Percentiles rank a stretch among this genome's conserved stretches.
These are phyloP conservation scores for Acleris emargana DNA, from an alignment of 2,888 invertebrate species.

Conservation along the genomic window DNA sequence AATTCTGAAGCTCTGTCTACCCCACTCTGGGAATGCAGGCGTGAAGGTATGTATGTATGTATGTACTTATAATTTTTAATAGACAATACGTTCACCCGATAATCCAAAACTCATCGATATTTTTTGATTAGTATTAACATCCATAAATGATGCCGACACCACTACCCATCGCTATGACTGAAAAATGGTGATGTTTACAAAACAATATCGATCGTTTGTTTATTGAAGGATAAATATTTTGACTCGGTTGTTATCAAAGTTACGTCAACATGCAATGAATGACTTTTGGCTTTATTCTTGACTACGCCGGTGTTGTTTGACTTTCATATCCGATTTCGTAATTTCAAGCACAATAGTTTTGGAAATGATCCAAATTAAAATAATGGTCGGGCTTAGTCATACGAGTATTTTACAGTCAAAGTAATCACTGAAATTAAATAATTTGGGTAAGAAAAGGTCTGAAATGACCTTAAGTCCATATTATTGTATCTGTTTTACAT, in stretches of 20 bases:
- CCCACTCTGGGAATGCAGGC: no score
- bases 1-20: no score
- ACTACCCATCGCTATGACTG: neutral
- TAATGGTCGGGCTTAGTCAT: neutral
- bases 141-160: neutral
- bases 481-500: no score
- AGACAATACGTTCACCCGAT: no score
- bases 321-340: conserved; percentile 28
- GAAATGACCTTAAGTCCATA: no score
- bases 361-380: conserved; percentile 28
- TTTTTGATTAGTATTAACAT: no score
- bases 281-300: conserved; percentile 21
- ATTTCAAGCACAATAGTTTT: conserved; percentile 26
- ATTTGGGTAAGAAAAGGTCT: no score
- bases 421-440: neutral
- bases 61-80: no score
- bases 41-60: no score
- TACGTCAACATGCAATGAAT: conserved; percentile 9
- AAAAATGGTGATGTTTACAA: conserved; percentile 18
- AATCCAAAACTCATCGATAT: no score
- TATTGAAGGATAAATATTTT: conserved; percentile 19
- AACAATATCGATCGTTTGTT: conserved; percentile 20
- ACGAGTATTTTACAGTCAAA: neutral
- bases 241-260: conserved; percentile 1
- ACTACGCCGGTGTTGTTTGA: conserved; percentile 15